These are phyloP conservation scores for Venusia cambrica DNA, from an alignment of 2,888 invertebrate genomes.

Conservation along the genomic window DNA sequence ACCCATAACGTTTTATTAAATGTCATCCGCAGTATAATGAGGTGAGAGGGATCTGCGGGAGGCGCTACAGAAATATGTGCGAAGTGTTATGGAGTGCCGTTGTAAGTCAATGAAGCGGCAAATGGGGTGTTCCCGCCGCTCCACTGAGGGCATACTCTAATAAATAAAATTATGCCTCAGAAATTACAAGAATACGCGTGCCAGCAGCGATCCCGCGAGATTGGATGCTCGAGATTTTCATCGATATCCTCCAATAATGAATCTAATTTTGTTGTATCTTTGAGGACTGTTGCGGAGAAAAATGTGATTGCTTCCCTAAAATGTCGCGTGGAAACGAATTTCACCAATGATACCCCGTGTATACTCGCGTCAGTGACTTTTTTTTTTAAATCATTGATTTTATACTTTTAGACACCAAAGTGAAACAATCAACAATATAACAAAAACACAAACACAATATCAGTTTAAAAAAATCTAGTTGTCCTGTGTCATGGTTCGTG, in stretches of 20 bases:
- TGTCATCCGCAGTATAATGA: conserved; percentile 80
- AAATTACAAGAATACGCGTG: conserved; percentile 79
- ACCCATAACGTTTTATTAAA: conserved; percentile 79
- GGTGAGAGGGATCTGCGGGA: conserved; percentile 72
- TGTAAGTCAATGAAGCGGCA: conserved; percentile 81
- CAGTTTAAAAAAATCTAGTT: too few relatives aligned
- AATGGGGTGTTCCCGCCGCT: conserved; percentile 76
- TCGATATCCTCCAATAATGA: conserved; percentile 74
- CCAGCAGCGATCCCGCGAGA: conserved; percentile 68
- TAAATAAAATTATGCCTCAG: conserved; percentile 80
- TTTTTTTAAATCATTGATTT: too few relatives aligned
- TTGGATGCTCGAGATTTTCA: conserved; percentile 74
- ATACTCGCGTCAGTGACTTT: too few relatives aligned
- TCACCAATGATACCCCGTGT: conserved; percentile 27
- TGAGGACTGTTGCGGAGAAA: conserved; percentile 48
- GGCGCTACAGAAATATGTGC: conserved; percentile 80
- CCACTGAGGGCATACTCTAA: conserved; percentile 72
- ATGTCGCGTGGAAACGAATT: conserved; percentile 32
- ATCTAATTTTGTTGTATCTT: conserved; percentile 72
- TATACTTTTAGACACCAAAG: too few relatives aligned
- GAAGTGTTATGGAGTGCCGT: conserved; percentile 79
- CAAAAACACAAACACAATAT: too few relatives aligned
- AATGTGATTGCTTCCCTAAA: conserved; percentile 41
- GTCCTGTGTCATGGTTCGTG: conserved; percentile 24
- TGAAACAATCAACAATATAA: too few relatives aligned